Percentiles rank a stretch among this genome's conserved stretches.
phyloP scores from a whole-genome alignment of 2,888 invertebrate genomes.

The Branchellion lobata region DNA sequence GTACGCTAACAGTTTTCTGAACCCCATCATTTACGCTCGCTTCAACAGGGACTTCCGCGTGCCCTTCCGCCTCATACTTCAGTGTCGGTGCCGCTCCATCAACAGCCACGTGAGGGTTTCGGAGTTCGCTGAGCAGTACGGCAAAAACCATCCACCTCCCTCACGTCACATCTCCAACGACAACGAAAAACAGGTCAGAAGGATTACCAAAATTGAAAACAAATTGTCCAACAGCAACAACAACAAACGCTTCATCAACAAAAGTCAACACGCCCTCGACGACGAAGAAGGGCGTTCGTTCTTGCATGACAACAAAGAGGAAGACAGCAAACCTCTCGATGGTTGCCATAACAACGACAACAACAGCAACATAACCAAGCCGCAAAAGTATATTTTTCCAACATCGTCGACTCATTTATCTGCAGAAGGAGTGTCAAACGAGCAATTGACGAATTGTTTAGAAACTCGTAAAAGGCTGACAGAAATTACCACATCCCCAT shows the following conservation, averaged over 20 bases:
- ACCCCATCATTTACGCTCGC: conserved; percentile 93
- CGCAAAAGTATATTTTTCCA: no score
- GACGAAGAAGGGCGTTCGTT: not conserved
- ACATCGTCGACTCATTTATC: not conserved
- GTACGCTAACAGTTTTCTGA: conserved; percentile 88
- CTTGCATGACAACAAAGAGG: not conserved
- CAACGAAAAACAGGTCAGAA: not conserved
- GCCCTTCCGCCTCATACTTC: conserved; percentile 88
- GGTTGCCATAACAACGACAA: no score
- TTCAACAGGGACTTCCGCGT: conserved; percentile 90
- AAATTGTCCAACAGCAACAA: not conserved
- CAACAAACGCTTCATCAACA: not conserved
- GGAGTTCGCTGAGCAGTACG: conserved; percentile 61
- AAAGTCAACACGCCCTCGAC: not conserved
- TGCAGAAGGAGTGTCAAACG: no score
- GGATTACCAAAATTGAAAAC: not conserved
- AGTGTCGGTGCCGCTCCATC: conserved; percentile 66
- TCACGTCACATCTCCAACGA: not conserved
- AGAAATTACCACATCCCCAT: no score
- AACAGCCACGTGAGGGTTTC: conserved; percentile 60
- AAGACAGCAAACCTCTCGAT: no score
- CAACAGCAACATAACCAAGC: not conserved
- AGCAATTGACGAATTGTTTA: no score
- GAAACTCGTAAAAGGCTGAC: no score
- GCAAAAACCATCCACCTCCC: conserved; percentile 49